Evolutionary conservation across 1,140 invertebrate species (phyloP), one percentile per base, ranked within the genome.

Genomic region (Aphis craccivora): DNA sequence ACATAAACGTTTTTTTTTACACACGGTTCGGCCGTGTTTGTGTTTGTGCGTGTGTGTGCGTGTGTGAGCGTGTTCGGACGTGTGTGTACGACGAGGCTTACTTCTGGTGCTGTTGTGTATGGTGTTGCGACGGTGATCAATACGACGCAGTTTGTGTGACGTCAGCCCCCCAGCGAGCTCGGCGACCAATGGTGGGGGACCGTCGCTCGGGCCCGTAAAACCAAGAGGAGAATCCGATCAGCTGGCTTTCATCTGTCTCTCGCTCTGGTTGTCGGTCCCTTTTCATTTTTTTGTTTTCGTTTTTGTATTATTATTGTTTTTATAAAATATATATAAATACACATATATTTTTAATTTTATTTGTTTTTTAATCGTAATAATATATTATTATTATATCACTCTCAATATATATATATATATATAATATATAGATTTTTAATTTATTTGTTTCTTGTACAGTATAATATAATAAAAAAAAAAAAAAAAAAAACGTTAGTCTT

Each of bases 131-230:
- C 53, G 89, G 53, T 53, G 91, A 93, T 93, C 91, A 93, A 93
- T 93, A 93, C 91, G 91, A 93, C 91, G 91, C 91, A 93, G 91
- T 93, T 93, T 93, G 35, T n/a, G 81, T 93, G 91, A 93, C 91
- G 91, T 93, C 91, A 93, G 43, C 81, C 81, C 91, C 91, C 91
- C 48, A 45, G 55, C 67, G 48, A 53, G 48, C 81, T 14, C 37
- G 48, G 48, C 67, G 30, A 37, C 84, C 81, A 83, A 93, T 86
- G 84, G 35, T 51, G 25, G 45, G 76, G 81, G 91, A 4, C 81
- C 23, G 91, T 40, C 25, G 91, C 14, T 40, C 9, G 23, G 76
- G 76, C 91, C 91, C 37, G 91, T 93, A 93, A 93, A 93, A 93
- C 43, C 81, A 86, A 93, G 91, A 93, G 81, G 45, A 86, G 22